A percentile compares a stretch with the other conserved stretches of the same genome.
These are phyloP conservation scores for Patella pellucida DNA, from an alignment of 2,888 invertebrate genomes.

Conservation along the genomic window DNA sequence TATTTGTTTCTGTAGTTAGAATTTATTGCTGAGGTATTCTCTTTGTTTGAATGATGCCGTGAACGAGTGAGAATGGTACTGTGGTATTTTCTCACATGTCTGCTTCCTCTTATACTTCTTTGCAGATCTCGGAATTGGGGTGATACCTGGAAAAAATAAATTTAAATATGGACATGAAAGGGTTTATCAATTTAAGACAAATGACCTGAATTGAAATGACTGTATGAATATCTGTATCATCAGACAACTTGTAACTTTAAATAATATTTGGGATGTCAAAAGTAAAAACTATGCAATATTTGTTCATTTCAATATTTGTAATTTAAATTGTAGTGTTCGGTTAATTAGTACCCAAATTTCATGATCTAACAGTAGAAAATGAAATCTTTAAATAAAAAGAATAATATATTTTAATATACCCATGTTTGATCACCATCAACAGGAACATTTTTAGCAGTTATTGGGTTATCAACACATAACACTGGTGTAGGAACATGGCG, in stretches of 20 bases:
- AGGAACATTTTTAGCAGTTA: constrained; percentile 23
- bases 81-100: not conserved
- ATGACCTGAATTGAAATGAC: too few species aligned
- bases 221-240: too few species aligned
- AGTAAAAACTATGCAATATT: too few species aligned
- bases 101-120: constrained; percentile 9
- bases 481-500: constrained; percentile 38
- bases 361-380: too few species aligned
- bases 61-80: not conserved
- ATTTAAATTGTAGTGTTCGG: too few species aligned
- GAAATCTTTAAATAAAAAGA: too few species aligned
- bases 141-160: constrained; percentile 39
- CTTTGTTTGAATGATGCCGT: not conserved
- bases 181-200: too few species aligned
- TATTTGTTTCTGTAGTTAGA: not conserved
- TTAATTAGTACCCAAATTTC: too few species aligned
- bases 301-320: too few species aligned
- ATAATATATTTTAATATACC: not conserved
- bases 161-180: too few species aligned
- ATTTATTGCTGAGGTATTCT: not conserved
- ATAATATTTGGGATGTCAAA: too few species aligned
- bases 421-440: constrained; percentile 14
- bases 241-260: too few species aligned
- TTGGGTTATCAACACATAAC: constrained; percentile 17
- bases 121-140: constrained; percentile 39